Evolutionary conservation across 2,888 invertebrate species (phyloP).

Genomic region (Macaria liturata): DNA sequence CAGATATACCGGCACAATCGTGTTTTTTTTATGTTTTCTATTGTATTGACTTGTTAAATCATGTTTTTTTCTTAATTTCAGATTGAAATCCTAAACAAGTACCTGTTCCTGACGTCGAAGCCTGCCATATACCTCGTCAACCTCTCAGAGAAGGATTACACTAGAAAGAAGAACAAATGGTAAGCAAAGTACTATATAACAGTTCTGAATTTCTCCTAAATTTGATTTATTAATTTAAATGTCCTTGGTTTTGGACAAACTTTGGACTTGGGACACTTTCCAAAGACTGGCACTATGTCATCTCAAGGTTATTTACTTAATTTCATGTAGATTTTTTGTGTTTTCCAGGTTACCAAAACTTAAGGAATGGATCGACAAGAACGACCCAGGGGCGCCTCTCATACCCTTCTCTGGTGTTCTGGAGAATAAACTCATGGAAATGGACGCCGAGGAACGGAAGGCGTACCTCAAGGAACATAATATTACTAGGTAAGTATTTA

Average conservation of each 20-base stretch:
- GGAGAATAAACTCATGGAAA: conserved; percentile 93
- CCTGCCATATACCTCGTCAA: conserved; percentile 99
- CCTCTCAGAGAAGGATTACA: conserved; percentile 98
- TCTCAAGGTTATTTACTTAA: too few relatives aligned
- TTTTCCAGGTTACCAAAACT: conserved; percentile 93
- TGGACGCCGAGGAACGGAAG: conserved; percentile 89
- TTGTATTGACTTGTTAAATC: background rate
- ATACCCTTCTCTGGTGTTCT: conserved; percentile 98
- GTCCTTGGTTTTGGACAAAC: too few relatives aligned
- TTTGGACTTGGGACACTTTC: too few relatives aligned
- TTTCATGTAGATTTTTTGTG: background rate
- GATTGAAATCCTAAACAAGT: conserved; percentile 98
- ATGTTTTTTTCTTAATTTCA: conserved; percentile 65
- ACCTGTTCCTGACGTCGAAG: conserved; percentile 98
- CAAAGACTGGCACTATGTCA: too few relatives aligned
- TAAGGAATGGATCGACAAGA: conserved; percentile 99
- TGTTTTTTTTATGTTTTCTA: too few relatives aligned
- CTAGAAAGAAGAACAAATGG: conserved; percentile 99
- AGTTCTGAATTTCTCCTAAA: too few relatives aligned
- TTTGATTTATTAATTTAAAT: too few relatives aligned
- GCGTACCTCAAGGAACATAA: conserved; percentile 92
- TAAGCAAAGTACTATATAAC: conserved; percentile 58
- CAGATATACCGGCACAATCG: too few relatives aligned
- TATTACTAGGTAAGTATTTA: conserved; percentile 86
- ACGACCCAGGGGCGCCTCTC: conserved; percentile 96